Evolutionary conservation across 1,140 invertebrate species (phyloP), one percentile per base, ranked within the genome.

Genomic region (Lucilia cuprina): DNA sequence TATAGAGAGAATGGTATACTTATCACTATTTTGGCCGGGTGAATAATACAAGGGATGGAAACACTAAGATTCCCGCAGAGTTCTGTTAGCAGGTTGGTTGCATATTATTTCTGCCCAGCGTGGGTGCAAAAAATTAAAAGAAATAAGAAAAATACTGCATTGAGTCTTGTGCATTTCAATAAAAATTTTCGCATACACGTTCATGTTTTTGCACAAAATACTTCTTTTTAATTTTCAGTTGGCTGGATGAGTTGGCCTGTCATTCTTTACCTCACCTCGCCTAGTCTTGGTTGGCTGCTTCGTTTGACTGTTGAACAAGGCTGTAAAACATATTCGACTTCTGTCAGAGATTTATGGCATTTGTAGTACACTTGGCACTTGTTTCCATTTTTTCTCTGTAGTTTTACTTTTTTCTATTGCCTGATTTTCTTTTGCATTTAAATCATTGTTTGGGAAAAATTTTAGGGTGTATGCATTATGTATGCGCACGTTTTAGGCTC

Each of bases 331-430:
- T 74, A 65, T 84, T 84, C 80, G 83, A 82, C 83, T 84, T 84
- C 83, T 84, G 83, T 84, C 65, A 65, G 80, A 84, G 83, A 84
- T 84, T 84, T 84, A 84, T 84, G 70, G 78, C 77, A 70, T 80
- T 84, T 82, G 80, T 47, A 82, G 83, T 30, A 84, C 83, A 84
- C 78, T 84, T 84, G 78, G 78, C 83, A 84, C 47, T 50, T 55
- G 83, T 50, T 50, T 60, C 50, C 49, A 83, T 55, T 83, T 17
- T 77, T 34, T 50, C 47, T 50, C 50, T 50, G 19, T 14, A 13
- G 17, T 70, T n/a, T 35, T 35, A 19, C 34, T 74, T 55, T 77
- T 34, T 77, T 30, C 0, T 25, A 35, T 30, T 30, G 19, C 35
- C n/a, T 70, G 21, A 14, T 41, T 70, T 41, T 78, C 13, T 35